Evolutionary conservation across 2,888 invertebrate species (phyloP), one percentile per base, ranked within the genome.

Genomic region (Hydrotaea cyrtoneurina): DNA sequence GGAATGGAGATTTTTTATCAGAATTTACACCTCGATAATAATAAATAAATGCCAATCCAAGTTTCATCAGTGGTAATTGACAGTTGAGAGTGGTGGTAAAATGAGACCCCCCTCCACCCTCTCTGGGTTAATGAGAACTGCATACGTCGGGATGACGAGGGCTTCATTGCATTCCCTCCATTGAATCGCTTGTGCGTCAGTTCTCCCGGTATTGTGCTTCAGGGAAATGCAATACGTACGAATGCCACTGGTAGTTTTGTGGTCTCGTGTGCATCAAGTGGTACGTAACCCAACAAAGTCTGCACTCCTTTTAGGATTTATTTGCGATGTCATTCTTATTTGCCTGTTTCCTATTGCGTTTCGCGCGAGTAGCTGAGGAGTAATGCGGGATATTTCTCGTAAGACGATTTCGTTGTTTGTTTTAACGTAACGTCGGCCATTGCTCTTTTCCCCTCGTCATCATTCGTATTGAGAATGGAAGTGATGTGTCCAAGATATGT

Each of bases 291-390:
- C 3, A 53, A n/a, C n/a, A n/a, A n/a, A n/a, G n/a, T n/a, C n/a
- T n/a, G 15, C 26, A 26, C 2, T 59, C 26, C 21, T 2, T 7
- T 59, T 26, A 59, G 2, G 5, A 13, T 43, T 72, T 57, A 55
- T 78, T 79, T 85, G 86, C 81, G 53, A 77, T 86, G 86, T 85
- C 83, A 86, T 86, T 84, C 86, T 86, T 87, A 86, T 86, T 87
- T 86, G 86, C 69, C 31, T 82, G 64, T 78, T 82, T 31, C 77
- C 75, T 17, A 50, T 31, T 31, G 31, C 7, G 31, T 7, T 31
- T 31, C 31, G 19, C 15, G 55, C 43, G 7, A 15, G 10, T 1
- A 10, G 57, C 57, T 57, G 10, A 15, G 26, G 13, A 31, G 26
- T 7, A 1, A 11, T 31, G 31, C 1, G 0, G 15, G n/a, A n/a